phyloP scores from a whole-genome alignment of 2,113 vertebrate genomes.

The Melanotaenia duboulayi region DNA sequence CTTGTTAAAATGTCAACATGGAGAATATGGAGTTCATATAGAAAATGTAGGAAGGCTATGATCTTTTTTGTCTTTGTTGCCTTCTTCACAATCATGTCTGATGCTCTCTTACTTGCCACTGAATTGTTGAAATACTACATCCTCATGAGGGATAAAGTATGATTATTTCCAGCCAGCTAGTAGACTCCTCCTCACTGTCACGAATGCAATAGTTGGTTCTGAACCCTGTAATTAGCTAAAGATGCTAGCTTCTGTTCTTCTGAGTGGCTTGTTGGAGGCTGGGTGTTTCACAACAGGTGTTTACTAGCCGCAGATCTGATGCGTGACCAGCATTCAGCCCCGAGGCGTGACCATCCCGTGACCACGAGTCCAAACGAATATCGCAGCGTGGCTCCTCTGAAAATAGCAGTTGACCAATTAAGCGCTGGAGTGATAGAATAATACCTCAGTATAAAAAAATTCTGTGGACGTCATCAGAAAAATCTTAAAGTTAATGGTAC shows the following conservation, averaged over 20 bases:
- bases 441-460: background rate
- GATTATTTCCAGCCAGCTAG: slow-evolving; percentile 33
- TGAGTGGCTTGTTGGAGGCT: background rate
- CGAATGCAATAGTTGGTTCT: slow-evolving; percentile 31
- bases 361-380: slow-evolving; percentile 1
- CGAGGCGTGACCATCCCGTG: slow-evolving; percentile 24
- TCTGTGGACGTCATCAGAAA: no score
- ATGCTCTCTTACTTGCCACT: background rate
- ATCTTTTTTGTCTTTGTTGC: background rate
- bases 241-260: slow-evolving; percentile 30
- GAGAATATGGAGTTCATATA: no score
- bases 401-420: background rate
- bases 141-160: slow-evolving; percentile 1
- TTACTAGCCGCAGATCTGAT: slow-evolving; percentile 27
- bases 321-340: slow-evolving; percentile 51
- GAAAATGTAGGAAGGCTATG: no score
- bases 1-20: no score
- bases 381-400: slow-evolving; percentile 8
- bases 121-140: slow-evolving; percentile 8
- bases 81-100: background rate
- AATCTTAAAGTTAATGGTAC: no score
- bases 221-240: slow-evolving; percentile 50
- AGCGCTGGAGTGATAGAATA: background rate
- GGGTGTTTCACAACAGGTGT: slow-evolving; percentile 53
- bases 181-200: slow-evolving; percentile 30